Conservation (phyloP, 2,888 invertebrate genomes). For the Cosmia trapezina region DNA sequence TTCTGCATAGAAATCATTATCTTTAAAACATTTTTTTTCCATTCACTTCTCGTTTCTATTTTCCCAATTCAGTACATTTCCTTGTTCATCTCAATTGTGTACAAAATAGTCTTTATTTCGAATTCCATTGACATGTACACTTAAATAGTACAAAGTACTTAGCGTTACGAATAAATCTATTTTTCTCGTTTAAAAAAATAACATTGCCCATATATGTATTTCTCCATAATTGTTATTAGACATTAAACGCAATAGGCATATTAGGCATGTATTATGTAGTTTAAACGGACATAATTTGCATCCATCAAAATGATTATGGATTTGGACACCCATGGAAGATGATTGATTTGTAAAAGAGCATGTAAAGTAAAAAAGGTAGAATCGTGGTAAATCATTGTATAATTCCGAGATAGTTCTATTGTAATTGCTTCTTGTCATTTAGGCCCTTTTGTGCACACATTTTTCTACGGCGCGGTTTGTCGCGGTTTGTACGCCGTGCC, state of each 20-base stretch:
- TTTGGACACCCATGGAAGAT: neutral
- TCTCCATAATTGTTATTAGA: constrained; percentile 12
- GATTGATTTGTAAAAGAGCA: constrained; percentile 8
- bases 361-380: neutral
- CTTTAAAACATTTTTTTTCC: neutral
- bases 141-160: constrained; percentile 60
- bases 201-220: constrained; percentile 2
- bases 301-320: neutral
- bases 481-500: no score
- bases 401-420: constrained; percentile 4
- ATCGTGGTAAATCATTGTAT: neutral
- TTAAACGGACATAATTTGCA: constrained; percentile 10
- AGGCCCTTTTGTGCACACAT: no score
- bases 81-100: constrained; percentile 7
- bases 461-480: no score
- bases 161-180: constrained; percentile 57
- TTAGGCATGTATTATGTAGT: constrained; percentile 17
- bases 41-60: neutral
- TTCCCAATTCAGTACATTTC: constrained; percentile 15
- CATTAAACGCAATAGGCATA: constrained; percentile 27
- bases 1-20: neutral
- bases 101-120: constrained; percentile 18
- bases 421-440: neutral
- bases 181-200: constrained; percentile 45
- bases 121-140: constrained; percentile 49